Percentiles rank a stretch among this genome's conserved stretches.
These are phyloP conservation scores for Meda fulgida DNA, from an alignment of 2,797 vertebrate species.

Conservation along the genomic window DNA sequence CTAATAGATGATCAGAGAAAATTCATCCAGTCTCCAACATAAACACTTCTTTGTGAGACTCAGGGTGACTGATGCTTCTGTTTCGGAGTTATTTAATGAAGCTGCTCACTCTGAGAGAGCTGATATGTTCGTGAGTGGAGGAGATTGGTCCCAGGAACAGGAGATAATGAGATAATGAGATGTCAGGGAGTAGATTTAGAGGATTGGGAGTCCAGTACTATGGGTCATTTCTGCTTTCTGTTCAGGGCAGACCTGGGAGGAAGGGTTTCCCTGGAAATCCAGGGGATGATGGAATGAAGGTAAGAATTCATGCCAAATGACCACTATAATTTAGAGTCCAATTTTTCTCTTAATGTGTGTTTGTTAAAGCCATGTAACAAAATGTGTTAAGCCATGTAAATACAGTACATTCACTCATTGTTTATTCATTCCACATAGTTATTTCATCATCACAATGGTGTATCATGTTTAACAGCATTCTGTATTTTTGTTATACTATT, in stretches of 20 bases:
- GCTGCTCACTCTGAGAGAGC: constrained; percentile 22
- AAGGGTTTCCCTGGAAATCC: constrained; percentile 89
- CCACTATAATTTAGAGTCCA: neutral
- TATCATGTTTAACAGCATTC: neutral
- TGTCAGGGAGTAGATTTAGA: constrained; percentile 34
- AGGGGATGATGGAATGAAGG: constrained; percentile 90
- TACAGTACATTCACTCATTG: neutral
- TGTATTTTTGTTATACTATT: neutral
- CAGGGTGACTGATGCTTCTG: constrained; percentile 20
- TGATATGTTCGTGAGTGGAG: constrained; percentile 26
- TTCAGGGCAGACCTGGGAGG: constrained; percentile 91
- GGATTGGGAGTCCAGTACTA: constrained; percentile 60
- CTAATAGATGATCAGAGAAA: constrained; percentile 38
- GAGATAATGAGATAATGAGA: constrained; percentile 52
- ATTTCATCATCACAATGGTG: neutral
- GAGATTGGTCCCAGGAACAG: constrained; percentile 41
- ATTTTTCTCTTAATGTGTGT: neutral
- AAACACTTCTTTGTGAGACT: constrained; percentile 35
- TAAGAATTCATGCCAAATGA: constrained; percentile 69
- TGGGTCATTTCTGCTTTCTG: constrained; percentile 75
- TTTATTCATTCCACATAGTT: neutral
- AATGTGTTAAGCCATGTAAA: neutral
- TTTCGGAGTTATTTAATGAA: constrained; percentile 44
- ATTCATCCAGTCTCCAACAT: constrained; percentile 39
- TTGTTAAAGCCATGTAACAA: no score